Evolutionary conservation across 2,888 invertebrate genomes (phyloP).

Genomic region (Coecobrya sp.): DNA sequence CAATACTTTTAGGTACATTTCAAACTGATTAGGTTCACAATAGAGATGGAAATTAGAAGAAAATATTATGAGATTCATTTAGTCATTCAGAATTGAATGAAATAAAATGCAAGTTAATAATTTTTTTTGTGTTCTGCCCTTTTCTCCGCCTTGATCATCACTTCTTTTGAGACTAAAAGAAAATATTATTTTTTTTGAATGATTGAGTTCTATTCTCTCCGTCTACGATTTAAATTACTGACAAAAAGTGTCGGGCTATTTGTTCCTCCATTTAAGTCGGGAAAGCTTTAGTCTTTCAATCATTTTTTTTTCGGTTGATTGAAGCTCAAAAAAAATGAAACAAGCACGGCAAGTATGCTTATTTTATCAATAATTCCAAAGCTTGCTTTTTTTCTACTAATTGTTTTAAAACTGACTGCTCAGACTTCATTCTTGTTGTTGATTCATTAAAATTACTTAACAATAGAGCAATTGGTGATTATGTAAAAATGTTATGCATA

Average conservation of each 20-base stretch:
- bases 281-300: not conserved
- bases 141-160: slow-evolving; percentile 19
- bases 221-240: not conserved
- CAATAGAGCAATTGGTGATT: not conserved
- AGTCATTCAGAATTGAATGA: no score
- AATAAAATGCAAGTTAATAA: not conserved
- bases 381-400: not conserved
- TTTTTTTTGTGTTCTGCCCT: not conserved
- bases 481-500: not conserved
- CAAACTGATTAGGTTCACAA: not conserved
- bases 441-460: slow-evolving; percentile 19
- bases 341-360: not conserved
- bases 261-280: not conserved
- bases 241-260: slow-evolving; percentile 14
- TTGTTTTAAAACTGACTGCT: not conserved
- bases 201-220: not conserved
- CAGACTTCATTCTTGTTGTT: not conserved
- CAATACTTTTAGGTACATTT: not conserved
- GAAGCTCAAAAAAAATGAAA: not conserved
- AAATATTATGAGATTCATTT: not conserved
- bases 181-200: not conserved
- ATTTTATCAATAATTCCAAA: not conserved
- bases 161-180: not conserved
- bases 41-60: not conserved
- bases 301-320: not conserved